Base-by-base conservation (phyloP, 2,113 vertebrate genomes). In the Vanacampus margaritifer region DNA sequence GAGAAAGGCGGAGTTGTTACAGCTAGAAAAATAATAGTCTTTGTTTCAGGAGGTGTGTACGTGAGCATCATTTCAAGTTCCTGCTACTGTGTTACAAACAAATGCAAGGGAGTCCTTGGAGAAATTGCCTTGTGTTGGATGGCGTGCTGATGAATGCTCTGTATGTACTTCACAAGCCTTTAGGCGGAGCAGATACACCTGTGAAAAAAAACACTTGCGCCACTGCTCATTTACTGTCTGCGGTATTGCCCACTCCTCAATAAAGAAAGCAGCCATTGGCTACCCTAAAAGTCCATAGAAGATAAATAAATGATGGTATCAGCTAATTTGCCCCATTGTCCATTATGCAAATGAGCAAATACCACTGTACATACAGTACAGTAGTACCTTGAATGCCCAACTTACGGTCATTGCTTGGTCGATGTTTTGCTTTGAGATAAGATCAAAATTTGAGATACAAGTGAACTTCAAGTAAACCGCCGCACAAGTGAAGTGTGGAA, bases 71-170 rank as follows among this genome's bases (percentile, higher is more conserved):
- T 74, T 74, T 75, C 37, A 65, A 69, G 70, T 67, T 81, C 72
- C 54, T 74, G 67, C 71, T 53, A 56, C 71, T 58, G 73, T 78
- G 80, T 74, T n/a, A 12, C 57, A 59, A 36, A 60, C 85, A 84
- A 78, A 85, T 71, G 72, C 86, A 84, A 85, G 60, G 2, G 28
- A 70, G 66, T 70, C 67, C 69, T 59, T 63, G 32, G 71, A 67
- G 12, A 84, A 82, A 89, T 86, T 86, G 87, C 80, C 76, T 79
- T 85, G 76, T 75, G 81, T 67, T 79, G 86, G 74, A 84, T 69
- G 82, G 76, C 26, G 66, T 67, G 39, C 69, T 86, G 84, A 88
- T 84, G 79, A 84, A 87, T 71, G 83, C 84, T 65, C 80, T 19
- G 79, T 73, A 64, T 79, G 82, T 78, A 74, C 82, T 73, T 81